These are phyloP conservation scores for Cynoglossus semilaevis DNA, from an alignment of 2,113 vertebrate species.

Conservation along the genomic window DNA sequence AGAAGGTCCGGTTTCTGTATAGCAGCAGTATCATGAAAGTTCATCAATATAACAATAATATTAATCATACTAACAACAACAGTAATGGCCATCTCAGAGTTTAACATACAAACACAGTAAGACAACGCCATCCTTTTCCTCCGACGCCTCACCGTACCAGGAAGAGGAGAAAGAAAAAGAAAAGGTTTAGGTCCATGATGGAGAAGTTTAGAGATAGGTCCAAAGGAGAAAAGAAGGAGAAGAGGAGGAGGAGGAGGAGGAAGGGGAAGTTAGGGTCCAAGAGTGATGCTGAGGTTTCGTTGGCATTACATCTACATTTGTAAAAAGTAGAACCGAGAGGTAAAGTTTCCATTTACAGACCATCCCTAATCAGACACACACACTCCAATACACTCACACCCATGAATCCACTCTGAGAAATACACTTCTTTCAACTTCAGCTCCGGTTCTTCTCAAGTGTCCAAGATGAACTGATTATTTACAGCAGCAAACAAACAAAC, in stretches of 20 bases:
- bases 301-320: slow-evolving; percentile 32
- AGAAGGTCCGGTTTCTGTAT: slow-evolving; percentile 71
- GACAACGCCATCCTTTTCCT: slow-evolving; percentile 35
- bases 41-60: slow-evolving; percentile 36
- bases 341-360: slow-evolving; percentile 19
- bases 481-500: slow-evolving; percentile 55
- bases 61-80: slow-evolving; percentile 32
- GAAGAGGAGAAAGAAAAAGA: slow-evolving; percentile 18
- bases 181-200: slow-evolving; percentile 57
- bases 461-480: slow-evolving; percentile 56
- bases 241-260: neutral
- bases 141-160: slow-evolving; percentile 14
- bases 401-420: neutral
- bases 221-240: slow-evolving; percentile 28
- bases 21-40: slow-evolving; percentile 76
- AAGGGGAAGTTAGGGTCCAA: neutral
- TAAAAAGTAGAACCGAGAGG: slow-evolving; percentile 43
- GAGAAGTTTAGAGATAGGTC: slow-evolving; percentile 57
- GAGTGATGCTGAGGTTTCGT: slow-evolving; percentile 49
- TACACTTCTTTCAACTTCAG: slow-evolving; percentile 16
- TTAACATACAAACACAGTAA: slow-evolving; percentile 64
- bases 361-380: slow-evolving; percentile 8
- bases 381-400: slow-evolving; percentile 2
- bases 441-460: slow-evolving; percentile 38
- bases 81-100: slow-evolving; percentile 74